Percentiles rank a stretch among this genome's conserved stretches.
phyloP scores from a whole-genome alignment of 2,888 invertebrate species.

The Stenichneumon culpator region DNA sequence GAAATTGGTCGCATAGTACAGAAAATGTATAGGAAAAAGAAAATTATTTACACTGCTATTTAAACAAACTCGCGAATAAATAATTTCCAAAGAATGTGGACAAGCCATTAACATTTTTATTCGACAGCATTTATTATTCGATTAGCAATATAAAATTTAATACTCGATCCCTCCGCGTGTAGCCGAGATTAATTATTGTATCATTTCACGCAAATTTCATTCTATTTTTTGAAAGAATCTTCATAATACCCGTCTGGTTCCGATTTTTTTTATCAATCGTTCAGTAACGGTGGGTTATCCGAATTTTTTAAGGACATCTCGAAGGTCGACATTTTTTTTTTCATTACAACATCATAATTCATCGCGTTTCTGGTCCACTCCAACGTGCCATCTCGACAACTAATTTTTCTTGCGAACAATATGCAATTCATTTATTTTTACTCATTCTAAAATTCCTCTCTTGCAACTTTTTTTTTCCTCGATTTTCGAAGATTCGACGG shows the following conservation, averaged over 20 bases:
- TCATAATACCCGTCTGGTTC: neutral
- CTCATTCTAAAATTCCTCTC: neutral
- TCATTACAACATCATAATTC: constrained; percentile 22
- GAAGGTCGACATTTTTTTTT: constrained; percentile 29
- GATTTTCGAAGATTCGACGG: no score
- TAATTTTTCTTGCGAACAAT: neutral
- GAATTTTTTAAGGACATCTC: neutral
- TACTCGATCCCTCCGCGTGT: neutral
- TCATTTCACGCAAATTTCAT: neutral
- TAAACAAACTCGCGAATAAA: no score
- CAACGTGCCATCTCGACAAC: neutral
- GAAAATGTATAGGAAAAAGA: no score
- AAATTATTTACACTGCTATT: no score
- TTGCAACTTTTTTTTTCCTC: no score
- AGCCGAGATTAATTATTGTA: constrained; percentile 15
- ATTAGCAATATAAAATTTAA: neutral
- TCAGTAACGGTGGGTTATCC: neutral
- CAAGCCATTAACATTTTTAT: no score
- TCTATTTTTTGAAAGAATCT: constrained; percentile 4
- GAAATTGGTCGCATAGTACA: no score
- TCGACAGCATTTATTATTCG: no score
- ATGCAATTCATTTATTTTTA: neutral
- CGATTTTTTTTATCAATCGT: constrained; percentile 2
- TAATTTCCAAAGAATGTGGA: no score
- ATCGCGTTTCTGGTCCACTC: constrained; percentile 42